Base-by-base conservation (phyloP, 53 echinoderm and acorn worm species). In the Temnopleurus reevesii region DNA sequence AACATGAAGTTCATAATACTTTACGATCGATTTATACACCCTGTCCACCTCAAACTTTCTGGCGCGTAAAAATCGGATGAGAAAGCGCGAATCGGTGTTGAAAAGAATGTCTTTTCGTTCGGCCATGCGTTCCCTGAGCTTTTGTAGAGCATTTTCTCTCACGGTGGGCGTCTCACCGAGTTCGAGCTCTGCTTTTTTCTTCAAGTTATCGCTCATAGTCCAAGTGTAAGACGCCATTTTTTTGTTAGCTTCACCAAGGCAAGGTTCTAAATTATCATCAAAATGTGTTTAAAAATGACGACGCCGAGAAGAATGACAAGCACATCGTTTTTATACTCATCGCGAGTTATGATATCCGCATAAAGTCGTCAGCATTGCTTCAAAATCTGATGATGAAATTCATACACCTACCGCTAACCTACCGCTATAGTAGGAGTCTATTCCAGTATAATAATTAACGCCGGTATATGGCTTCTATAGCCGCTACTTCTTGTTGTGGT, bases 41-140 rank as follows among this genome's bases (percentile, higher is more conserved):
- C 97, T 63, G 54, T 97, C 95, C 9, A 90, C 92, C n/a, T 97
- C 97, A 65, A 97, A 97, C 91, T 97, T 97, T 76, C 91, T 94
- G 66, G 95, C 95, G 30, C 97, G 91, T 28, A 97, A 84, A 90
- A 97, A 97, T 17, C 97, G 83, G 15, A 97, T 89, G 58, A 97
- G 63, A 76, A 97, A 97, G 8, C 89, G 57, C 15, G 95, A 91
- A 66, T 97, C 97, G 25, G 85, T 89, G 54, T 91, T 90, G 84
- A 95, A 97, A 21, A 92, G 86, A 45, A 97, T 97, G 76, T 93
- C 93, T 2, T 93, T 91, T 71, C 90, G 83, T 55, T 94, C 90
- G 15, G 83, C 91, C 97, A 97, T 95, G 41, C 85, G 76, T 24
- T 92, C 83, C 12, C 92, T 71, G 49, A 97, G 66, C 12, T 89